Conservation (phyloP, 2,113 vertebrate genomes). For the Oncorhynchus masou region DNA sequence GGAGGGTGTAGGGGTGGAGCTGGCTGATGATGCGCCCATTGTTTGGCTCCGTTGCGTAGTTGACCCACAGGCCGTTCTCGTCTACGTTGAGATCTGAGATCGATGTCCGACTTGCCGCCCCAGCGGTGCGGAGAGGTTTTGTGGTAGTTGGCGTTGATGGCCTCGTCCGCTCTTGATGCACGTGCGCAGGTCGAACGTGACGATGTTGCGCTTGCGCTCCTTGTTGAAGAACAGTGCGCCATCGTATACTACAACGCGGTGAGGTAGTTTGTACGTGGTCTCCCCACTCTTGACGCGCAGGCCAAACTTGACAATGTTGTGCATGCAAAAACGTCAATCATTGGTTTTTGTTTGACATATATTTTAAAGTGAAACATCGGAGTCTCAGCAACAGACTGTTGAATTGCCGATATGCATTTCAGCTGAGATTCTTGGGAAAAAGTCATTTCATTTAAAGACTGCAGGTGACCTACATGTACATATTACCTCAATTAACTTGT, state of each 20-base stretch:
- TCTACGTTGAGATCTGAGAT: slow-evolving; percentile 85
- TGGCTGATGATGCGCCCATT: slow-evolving; percentile 97
- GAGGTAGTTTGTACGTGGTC: slow-evolving; percentile 95
- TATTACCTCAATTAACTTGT: too few relatives aligned
- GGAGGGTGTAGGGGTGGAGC: slow-evolving; percentile 92
- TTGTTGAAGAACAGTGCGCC: slow-evolving; percentile 99
- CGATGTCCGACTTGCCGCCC: slow-evolving; percentile 98
- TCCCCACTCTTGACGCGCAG: too few relatives aligned
- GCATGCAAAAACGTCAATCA: too few relatives aligned
- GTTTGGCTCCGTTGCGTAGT: slow-evolving; percentile 98
- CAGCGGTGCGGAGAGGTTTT: slow-evolving; percentile 97
- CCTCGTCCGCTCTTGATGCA: slow-evolving; percentile 96
- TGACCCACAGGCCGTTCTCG: slow-evolving; percentile 97
- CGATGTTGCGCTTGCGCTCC: slow-evolving; percentile 95
- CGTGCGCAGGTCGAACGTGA: slow-evolving; percentile 95
- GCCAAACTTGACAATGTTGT: too few relatives aligned
- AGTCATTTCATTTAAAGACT: neutral
- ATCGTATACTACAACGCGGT: slow-evolving; percentile 95
- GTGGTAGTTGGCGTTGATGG: slow-evolving; percentile 97
- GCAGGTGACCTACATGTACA: slow-evolving; percentile 33
- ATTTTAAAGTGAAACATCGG: too few relatives aligned
- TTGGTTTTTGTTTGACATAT: too few relatives aligned
- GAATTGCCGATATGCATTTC: neutral
- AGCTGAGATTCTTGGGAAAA: neutral
- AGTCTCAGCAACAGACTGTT: neutral